Evolutionary conservation across 2,113 vertebrate genomes (phyloP), one percentile per base, ranked within the genome.

Genomic region (Charina bottae): DNA sequence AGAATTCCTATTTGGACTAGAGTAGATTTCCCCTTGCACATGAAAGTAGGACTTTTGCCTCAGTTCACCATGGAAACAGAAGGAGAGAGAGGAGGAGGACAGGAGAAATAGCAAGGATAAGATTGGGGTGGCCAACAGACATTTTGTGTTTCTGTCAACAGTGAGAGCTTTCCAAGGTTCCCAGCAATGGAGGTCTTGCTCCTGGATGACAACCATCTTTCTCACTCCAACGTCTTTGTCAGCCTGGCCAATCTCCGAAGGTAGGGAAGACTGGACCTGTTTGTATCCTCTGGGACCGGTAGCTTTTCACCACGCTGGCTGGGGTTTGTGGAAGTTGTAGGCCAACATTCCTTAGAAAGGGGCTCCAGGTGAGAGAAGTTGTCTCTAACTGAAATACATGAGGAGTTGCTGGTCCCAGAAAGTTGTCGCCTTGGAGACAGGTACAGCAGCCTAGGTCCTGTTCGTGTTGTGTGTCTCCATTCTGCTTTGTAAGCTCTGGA

Each of bases 121-220:
- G 28, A 56, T 9, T 19, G 2, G 19, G 15, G 85, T 9, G 28
- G 13, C 6, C 28, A 53, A 17, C 1, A 59, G 15, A 26, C 56
- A 64, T 53, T 94, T 12, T 91, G 8, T 2, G 19, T 83, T 91
- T 1, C 1, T 23, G 88, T 94, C 23, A 15, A 54, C 15, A 49
- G 58, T 46, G 54, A 90, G 83, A 23, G 84, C 28, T 10, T 19
- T 10, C 49, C 92, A 7, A 95, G 72, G 68, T 99, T 98, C 95
- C 96, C 93, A 1, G 93, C 95, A 17, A 97, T 98, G 89, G 98
- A 99, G 95, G 97, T 98, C 15, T 95, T 99, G 93, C 97, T 96
- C 93, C 95, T 99, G 58, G 98, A 98, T 92, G 97, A 98, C 89
- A 99, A 98, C 94, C 95, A 84, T 59, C 96, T 99, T 23, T 96